phyloP scores from a whole-genome alignment of 2,888 invertebrate species.

The Zelleria hepariella region DNA sequence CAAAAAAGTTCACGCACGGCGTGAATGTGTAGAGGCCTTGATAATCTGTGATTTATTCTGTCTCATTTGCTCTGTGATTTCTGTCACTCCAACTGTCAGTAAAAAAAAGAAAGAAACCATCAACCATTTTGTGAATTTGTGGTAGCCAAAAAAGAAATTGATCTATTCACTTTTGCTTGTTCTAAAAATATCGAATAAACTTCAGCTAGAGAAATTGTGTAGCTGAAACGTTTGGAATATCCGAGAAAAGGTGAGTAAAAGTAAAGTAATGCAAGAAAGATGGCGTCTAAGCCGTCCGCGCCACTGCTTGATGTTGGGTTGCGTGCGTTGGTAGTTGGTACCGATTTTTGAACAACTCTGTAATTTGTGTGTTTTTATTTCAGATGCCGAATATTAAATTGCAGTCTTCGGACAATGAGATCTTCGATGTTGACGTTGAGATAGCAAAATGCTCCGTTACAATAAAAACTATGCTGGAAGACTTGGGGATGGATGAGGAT shows the following conservation, averaged over 20 bases:
- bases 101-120: no score
- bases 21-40: no score
- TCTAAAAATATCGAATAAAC: neutral
- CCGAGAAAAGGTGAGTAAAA: no score
- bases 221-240: neutral
- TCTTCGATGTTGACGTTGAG: conserved; percentile 96
- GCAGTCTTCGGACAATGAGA: conserved; percentile 95
- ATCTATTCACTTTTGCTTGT: neutral
- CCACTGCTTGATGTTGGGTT: no score
- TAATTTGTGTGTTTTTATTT: conserved; percentile 22
- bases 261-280: conserved; percentile 1
- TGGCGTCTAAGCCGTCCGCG: conserved; percentile 3
- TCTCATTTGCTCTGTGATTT: no score
- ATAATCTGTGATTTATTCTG: no score
- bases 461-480: conserved; percentile 98
- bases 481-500: conserved; percentile 91
- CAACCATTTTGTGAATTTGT: neutral
- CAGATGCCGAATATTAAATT: conserved; percentile 95
- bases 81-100: no score
- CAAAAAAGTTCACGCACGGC: no score
- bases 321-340: neutral
- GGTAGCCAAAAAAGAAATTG: neutral
- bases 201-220: neutral
- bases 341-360: neutral
- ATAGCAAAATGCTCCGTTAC: conserved; percentile 98